A percentile compares a stretch with the other conserved stretches of the same genome.
Evolutionary conservation across 2,888 invertebrate species (phyloP).

Genomic region (Myathropa florea): DNA sequence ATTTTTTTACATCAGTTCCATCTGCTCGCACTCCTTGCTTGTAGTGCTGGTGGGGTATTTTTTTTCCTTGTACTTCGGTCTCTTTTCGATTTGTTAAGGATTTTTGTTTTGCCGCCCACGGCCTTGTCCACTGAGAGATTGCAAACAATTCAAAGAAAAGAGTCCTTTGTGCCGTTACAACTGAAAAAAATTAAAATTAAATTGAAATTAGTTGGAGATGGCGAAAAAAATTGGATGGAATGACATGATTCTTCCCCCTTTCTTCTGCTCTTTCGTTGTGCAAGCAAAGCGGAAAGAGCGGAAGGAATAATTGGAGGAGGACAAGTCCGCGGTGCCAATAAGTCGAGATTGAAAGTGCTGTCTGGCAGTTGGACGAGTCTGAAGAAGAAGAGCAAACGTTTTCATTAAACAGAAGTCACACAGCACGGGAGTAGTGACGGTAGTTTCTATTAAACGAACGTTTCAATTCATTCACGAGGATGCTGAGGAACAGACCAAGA

Average conservation of each 20-base stretch:
- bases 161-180: slow-evolving; percentile 64
- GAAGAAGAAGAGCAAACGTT: neutral
- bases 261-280: neutral
- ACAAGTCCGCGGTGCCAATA: slow-evolving; percentile 29
- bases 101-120: slow-evolving; percentile 37
- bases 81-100: slow-evolving; percentile 42
- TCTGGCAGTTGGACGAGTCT: slow-evolving; percentile 5
- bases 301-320: slow-evolving; percentile 20
- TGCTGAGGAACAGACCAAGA: neutral
- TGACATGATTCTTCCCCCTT: slow-evolving; percentile 25
- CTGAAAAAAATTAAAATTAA: slow-evolving; percentile 69
- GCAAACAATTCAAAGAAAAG: slow-evolving; percentile 67
- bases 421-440: neutral
- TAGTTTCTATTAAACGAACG: neutral
- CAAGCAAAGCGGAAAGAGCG: slow-evolving; percentile 8
- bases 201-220: slow-evolving; percentile 58
- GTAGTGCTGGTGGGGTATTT: neutral
- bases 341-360: slow-evolving; percentile 17
- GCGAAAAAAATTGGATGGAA: neutral
- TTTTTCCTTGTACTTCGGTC: slow-evolving; percentile 24
- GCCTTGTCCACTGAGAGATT: slow-evolving; percentile 63
- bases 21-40: slow-evolving; percentile 4
- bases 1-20: slow-evolving; percentile 35
- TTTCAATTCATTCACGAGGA: neutral
- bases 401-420: neutral